Conservation (phyloP, 1,140 invertebrate genomes). For the Pogonomyrmex barbatus region DNA sequence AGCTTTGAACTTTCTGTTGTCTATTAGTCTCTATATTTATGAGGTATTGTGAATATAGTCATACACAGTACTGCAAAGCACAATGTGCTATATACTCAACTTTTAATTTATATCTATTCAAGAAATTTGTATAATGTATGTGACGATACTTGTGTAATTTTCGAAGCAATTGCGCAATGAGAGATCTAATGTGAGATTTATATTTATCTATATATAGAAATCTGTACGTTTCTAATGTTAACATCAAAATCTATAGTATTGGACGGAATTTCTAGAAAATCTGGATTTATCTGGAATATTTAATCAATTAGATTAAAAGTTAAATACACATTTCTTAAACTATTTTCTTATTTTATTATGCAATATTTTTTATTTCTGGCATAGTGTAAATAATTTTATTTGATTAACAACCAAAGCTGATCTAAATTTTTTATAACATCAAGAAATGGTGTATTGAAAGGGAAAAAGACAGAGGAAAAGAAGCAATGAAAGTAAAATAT, state of each 20-base stretch:
- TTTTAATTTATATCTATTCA: conserved; percentile 15
- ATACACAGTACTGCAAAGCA: not conserved
- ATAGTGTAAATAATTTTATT: no score
- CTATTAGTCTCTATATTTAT: conserved; percentile 34
- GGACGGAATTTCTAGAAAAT: no score
- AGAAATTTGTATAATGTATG: not conserved
- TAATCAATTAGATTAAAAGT: no score
- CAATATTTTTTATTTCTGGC: no score
- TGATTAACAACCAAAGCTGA: no score
- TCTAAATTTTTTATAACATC: no score
- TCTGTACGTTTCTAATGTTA: not conserved
- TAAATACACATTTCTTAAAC: no score
- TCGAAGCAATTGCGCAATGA: not conserved
- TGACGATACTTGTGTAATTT: not conserved
- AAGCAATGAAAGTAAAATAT: conserved; percentile 13
- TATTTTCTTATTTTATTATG: no score
- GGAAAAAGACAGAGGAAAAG: not conserved
- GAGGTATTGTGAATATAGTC: conserved; percentile 24
- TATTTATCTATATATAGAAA: not conserved
- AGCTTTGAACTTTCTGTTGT: conserved; percentile 47
- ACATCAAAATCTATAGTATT: not conserved
- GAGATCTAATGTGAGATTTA: not conserved
- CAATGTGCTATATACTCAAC: not conserved
- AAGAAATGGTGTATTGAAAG: no score
- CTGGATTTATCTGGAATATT: no score